phyloP scores from a whole-genome alignment of 2,113 vertebrate species.

The Scopus umbretta region DNA sequence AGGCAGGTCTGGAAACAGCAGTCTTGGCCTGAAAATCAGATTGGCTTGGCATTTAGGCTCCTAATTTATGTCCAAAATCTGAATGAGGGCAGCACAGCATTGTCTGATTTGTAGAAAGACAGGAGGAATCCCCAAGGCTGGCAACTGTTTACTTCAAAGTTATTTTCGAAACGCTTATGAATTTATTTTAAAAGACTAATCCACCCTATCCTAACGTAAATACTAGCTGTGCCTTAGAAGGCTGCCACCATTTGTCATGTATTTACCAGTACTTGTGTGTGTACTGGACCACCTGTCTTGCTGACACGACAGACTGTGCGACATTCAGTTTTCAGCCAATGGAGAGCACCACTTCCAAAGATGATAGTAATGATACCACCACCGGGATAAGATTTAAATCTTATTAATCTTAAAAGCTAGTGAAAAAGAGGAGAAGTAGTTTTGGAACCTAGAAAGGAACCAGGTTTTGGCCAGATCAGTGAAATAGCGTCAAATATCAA shows the following conservation, averaged over 20 bases:
- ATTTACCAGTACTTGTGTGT: background rate
- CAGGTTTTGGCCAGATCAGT: background rate
- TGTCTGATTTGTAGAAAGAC: background rate
- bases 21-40: background rate
- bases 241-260: background rate
- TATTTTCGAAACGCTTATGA: background rate
- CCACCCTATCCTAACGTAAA: background rate
- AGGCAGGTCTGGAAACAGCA: background rate
- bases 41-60: background rate
- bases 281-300: background rate
- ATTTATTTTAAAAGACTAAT: background rate
- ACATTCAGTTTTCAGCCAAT: background rate
- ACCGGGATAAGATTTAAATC: background rate
- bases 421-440: background rate
- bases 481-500: background rate
- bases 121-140: background rate
- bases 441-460: background rate
- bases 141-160: background rate
- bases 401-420: background rate
- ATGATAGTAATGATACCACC: background rate
- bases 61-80: background rate
- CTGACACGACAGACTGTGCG: background rate
- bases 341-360: background rate
- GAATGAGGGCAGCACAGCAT: background rate
- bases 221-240: background rate